Conservation (phyloP, 1,140 invertebrate species). For the Drosophila miranda region DNA sequence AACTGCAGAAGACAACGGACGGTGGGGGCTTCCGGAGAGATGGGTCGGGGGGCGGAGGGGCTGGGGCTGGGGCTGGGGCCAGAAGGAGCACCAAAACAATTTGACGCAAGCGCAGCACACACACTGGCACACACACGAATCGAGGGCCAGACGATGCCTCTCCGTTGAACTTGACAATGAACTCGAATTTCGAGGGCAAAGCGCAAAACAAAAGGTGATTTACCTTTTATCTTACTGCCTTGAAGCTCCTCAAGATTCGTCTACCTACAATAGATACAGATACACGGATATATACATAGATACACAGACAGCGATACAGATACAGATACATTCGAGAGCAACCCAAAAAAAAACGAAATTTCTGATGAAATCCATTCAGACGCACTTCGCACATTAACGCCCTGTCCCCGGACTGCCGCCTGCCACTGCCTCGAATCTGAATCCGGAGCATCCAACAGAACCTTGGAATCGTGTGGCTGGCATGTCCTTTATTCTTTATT, state of each 20-base stretch:
- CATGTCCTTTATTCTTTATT: constrained; percentile 47
- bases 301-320: constrained; percentile 26
- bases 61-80: too few relatives aligned
- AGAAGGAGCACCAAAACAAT: constrained; percentile 39
- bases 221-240: constrained; percentile 39
- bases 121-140: constrained; percentile 23
- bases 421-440: neutral
- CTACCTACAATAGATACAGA: constrained; percentile 40
- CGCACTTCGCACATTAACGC: constrained; percentile 80
- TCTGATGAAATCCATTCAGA: constrained; percentile 75
- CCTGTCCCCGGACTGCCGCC: constrained; percentile 20
- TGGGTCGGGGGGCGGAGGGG: too few relatives aligned
- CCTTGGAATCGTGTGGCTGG: constrained; percentile 8
- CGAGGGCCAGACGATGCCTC: constrained; percentile 29
- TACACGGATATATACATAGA: constrained; percentile 6
- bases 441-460: neutral
- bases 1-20: constrained; percentile 32
- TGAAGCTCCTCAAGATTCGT: constrained; percentile 15
- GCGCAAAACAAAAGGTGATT: constrained; percentile 40
- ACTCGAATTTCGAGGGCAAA: constrained; percentile 52
- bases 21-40: constrained; percentile 1
- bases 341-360: constrained; percentile 22
- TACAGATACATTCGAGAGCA: constrained; percentile 9
- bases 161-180: constrained; percentile 55
- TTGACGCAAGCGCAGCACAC: constrained; percentile 73